phyloP scores from a whole-genome alignment of 2,797 vertebrate species.

The Crypturellus tataupa region DNA sequence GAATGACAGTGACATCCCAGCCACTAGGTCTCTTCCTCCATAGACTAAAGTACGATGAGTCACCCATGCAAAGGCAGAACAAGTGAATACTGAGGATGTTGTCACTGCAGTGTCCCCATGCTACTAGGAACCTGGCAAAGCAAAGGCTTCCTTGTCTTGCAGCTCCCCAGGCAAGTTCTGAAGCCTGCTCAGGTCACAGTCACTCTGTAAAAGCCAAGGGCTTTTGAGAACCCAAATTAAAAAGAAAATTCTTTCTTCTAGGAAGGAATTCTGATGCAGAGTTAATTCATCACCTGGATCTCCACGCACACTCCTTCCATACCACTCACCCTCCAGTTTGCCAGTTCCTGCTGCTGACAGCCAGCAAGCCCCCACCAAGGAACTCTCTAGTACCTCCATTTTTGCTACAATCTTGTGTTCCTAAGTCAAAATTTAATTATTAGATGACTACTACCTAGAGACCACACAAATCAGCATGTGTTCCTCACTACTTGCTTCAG shows the following conservation, averaged over 20 bases:
- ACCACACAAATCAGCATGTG: not conserved
- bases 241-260: not conserved
- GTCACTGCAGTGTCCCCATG: not conserved
- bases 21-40: not conserved
- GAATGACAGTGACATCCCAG: not conserved
- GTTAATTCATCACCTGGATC: not conserved
- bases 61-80: not conserved
- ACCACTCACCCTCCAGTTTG: not conserved
- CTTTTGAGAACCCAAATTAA: not conserved
- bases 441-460: not conserved
- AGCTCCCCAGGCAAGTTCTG: not conserved
- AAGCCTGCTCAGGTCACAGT: not conserved
- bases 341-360: not conserved
- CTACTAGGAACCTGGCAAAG: not conserved
- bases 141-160: not conserved
- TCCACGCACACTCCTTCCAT: not conserved
- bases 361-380: not conserved
- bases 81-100: not conserved
- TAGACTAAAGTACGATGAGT: accelerated
- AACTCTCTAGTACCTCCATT: not conserved
- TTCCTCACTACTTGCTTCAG: not conserved
- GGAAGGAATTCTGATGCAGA: not conserved
- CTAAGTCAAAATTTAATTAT: not conserved
- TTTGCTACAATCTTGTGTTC: not conserved
- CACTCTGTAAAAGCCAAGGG: not conserved